Conservation (phyloP, 2,797 vertebrate species). For the Microctenopoma lineatum region DNA sequence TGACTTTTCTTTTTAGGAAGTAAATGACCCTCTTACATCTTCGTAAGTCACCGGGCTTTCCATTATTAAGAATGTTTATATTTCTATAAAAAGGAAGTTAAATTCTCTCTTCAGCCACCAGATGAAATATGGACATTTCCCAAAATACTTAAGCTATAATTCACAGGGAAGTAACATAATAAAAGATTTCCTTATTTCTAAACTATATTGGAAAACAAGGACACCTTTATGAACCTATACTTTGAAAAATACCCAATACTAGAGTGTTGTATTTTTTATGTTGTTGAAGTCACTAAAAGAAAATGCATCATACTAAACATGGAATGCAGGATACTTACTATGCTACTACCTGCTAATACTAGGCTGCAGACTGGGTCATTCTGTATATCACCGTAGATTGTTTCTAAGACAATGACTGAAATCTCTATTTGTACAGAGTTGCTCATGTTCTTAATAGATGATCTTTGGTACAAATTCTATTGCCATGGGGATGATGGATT, state of each 20-base stretch:
- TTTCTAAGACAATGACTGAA: neutral
- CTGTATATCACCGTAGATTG: no score
- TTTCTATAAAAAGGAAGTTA: neutral
- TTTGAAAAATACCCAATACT: neutral
- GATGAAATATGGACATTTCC: neutral
- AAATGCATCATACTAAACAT: neutral
- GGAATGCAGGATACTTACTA: no score
- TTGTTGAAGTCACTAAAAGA: neutral
- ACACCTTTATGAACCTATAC: neutral
- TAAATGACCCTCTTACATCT: neutral
- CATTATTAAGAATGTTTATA: neutral
- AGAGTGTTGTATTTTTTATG: no score
- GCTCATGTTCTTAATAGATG: constrained; percentile 17
- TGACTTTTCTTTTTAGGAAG: no score
- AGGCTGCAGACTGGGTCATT: no score
- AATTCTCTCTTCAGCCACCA: neutral
- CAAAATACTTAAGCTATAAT: constrained; percentile 7
- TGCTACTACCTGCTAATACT: no score
- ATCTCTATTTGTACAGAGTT: neutral
- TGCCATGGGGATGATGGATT: constrained; percentile 70
- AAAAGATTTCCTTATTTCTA: neutral
- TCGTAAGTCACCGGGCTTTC: neutral
- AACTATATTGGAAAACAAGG: neutral
- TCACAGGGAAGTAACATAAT: neutral
- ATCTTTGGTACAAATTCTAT: constrained; percentile 47